Base-by-base conservation (phyloP, 37 sponge, comb jelly and placozoan species). In the Haliclona indistincta region DNA sequence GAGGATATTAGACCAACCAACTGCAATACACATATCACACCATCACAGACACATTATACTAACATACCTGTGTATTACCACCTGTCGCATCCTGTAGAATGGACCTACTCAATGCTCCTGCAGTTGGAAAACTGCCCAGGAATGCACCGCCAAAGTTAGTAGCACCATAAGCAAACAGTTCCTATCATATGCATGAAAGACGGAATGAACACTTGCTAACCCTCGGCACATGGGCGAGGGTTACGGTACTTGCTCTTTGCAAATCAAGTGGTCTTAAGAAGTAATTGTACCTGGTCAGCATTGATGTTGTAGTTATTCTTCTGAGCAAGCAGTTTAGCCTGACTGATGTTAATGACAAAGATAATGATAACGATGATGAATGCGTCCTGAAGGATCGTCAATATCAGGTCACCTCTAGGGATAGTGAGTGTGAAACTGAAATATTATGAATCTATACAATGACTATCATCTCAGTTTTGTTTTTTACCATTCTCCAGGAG, bases 131-230 rank as follows among this genome's bases (percentile, higher is more conserved):
- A 64, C 83, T 80, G 34, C 82, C 68, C 36, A 93, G 89, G 70
- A 93, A 86, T 32, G 91, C 70, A 1, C 91, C 91, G 5, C 74
- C 71, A 33, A 89, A 11, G 52, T 93, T 93, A 68, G 74, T 81
- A 11, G 81, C 36, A 41, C 93, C 90, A 70, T 88, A 92, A 4
- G 93, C 89, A 54, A 92, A 52, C 15, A 92, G 77, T 38, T 92
- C 93, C 93, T 92, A 75, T n/a, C 10, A 67, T 23, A 63, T 2
- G 10, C 35, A 55, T n/a, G 11, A 6, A 54, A n/a, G n/a, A n/a
- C n/a, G n/a, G n/a, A n/a, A n/a, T n/a, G n/a, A n/a, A n/a, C n/a
- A n/a, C n/a, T n/a, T n/a, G n/a, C n/a, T n/a, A n/a, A n/a, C n/a
- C n/a, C n/a, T n/a, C n/a, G n/a, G n/a, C n/a, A n/a, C n/a, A n/a